Evolutionary conservation across 2,888 invertebrate species (phyloP), one percentile per base, ranked within the genome.

Genomic region (Nasonovia ribisnigri): DNA sequence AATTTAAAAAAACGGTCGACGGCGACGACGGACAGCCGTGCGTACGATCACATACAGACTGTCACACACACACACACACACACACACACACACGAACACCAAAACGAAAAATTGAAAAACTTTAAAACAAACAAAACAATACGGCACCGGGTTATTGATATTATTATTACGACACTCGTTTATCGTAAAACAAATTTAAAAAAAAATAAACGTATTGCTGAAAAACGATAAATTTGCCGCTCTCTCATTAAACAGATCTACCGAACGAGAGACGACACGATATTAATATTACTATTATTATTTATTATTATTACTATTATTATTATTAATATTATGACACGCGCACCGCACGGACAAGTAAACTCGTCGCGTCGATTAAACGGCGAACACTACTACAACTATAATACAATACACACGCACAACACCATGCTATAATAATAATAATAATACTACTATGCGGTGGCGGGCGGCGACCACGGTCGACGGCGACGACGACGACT

Each of bases 301-400:
- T 36, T 36, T 67, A 87, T 36, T 87, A 67, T 36, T 77, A 77
- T 36, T 77, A 77, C 36, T 77, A 77, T 77, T 77, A 77, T 77
- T 77, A 77, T 77, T 77, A 77, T 77, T 77, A 77, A 57, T 57
- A 54, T 51, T 88, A 43, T 84, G 84, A 43, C 84, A 43, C 84
- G 86, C 86, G 86, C 43, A 86, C 46, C 86, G 46, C 86, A 46
- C 86, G 86, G 86, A 86, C 86, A 46, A 57, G 46, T n/a, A 48
- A 60, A 92, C 92, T 67, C 87, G 92, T 67, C 92, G 87, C 60
- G 92, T 60, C 92, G 92, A 92, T 92, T 92, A 92, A 92, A 92
- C 88, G 92, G 87, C 92, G 92, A 92, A 92, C 92, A 92, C 92
- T 92, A 92, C 36, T 36, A 88, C 88, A 51, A 36, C 29, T 29